Evolutionary conservation across 2,888 invertebrate species (phyloP).

Genomic region (Tortricodes alternella): DNA sequence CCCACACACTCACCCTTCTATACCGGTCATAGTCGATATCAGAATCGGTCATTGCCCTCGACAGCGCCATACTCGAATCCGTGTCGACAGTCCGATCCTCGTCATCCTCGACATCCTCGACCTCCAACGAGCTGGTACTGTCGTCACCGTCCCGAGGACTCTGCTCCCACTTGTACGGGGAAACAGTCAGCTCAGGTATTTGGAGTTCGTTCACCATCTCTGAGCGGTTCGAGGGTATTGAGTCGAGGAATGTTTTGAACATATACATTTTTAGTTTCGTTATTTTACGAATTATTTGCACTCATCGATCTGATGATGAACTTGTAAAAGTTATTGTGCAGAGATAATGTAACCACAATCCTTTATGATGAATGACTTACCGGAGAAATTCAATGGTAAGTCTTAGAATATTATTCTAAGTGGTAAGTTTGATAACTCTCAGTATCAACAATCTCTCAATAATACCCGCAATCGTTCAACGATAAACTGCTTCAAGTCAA

Average conservation of each 20-base stretch:
- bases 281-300: no score
- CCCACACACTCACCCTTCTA: conserved; percentile 52
- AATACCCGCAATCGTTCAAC: no score
- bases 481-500: no score
- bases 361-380: no score
- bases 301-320: no score
- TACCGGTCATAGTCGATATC: conserved; percentile 68
- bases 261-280: conserved; percentile 56
- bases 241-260: conserved; percentile 58
- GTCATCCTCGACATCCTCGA: conserved; percentile 48
- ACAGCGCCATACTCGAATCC: conserved; percentile 61
- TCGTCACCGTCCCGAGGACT: conserved; percentile 43
- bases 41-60: conserved; percentile 72
- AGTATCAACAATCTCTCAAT: no score
- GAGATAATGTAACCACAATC: no score
- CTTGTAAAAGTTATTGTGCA: no score
- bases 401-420: no score
- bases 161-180: conserved; percentile 59
- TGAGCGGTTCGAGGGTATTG: conserved; percentile 61
- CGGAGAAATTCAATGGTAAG: no score
- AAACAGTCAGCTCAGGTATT: conserved; percentile 55
- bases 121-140: conserved; percentile 52
- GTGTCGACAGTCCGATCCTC: conserved; percentile 51
- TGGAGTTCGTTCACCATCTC: conserved; percentile 66
- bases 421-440: no score